Percentiles rank a stretch among this genome's conserved stretches.
phyloP scores from a whole-genome alignment of 2,888 invertebrate species.

The Pachliopta kotzebuea region DNA sequence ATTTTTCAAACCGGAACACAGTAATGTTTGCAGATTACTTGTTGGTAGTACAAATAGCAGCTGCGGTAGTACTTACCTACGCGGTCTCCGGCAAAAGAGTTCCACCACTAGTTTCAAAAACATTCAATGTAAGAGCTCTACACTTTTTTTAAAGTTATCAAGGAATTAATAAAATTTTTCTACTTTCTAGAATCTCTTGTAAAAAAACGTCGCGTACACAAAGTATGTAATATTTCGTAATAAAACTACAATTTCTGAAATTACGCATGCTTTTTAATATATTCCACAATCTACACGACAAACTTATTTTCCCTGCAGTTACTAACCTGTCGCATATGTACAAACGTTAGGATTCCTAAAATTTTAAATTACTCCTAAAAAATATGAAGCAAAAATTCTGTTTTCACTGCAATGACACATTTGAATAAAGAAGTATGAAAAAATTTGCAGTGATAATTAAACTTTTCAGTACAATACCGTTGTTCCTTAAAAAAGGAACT shows the following conservation, averaged over 20 bases:
- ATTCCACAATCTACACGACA: background rate
- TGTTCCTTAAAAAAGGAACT: background rate
- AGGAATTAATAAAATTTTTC: no score
- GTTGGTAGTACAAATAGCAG: no score
- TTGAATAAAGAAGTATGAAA: slow-evolving; percentile 9
- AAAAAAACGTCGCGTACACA: background rate
- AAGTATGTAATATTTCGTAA: background rate
- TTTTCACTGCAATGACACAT: background rate
- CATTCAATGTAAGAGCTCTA: no score
- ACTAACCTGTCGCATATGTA: slow-evolving; percentile 1
- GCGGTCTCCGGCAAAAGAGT: no score
- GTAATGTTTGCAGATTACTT: no score
- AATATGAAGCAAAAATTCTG: slow-evolving; percentile 8
- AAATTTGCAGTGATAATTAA: slow-evolving; percentile 12
- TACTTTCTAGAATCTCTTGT: no score
- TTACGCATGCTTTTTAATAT: background rate
- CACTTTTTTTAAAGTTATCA: no score
- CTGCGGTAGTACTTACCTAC: no score
- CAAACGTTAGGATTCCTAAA: background rate
- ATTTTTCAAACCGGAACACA: no score
- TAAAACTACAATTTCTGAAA: background rate
- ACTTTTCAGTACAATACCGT: slow-evolving; percentile 2
- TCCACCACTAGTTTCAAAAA: no score
- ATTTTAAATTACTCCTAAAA: slow-evolving; percentile 6
- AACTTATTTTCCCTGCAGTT: background rate